Base-by-base conservation (phyloP, 2,113 vertebrate genomes). In the Hippoglossus stenolepis region DNA sequence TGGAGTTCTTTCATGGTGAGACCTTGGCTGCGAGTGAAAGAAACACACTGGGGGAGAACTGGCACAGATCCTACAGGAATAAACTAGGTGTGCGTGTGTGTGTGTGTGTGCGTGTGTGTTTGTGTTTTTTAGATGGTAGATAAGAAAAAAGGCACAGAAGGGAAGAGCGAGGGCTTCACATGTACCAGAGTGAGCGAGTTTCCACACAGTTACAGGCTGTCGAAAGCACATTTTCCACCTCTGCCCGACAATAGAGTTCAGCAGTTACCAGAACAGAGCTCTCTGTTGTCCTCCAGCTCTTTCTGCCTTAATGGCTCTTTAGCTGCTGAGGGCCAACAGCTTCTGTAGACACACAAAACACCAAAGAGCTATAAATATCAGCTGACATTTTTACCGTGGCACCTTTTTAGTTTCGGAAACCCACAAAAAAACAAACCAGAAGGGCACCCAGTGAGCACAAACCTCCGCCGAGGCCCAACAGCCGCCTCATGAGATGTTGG, bases 11-110 rank as follows among this genome's bases (percentile, higher is more conserved):
- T 89, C 67, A 87, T 82, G 49, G 61, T 24, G 2, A 47, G 49
- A 65, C 49, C 66, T 79, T 87, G 71, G 79, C 82, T 76, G 72
- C 4, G 12, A 84, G 75, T 87, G 80, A 91, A 89, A 89, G 76
- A 72, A 54, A 58, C 4, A 9, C 68, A 75, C 79, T 85, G 60
- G 69, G 45, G 82, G 58, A 77, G 26, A 82, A 79, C 75, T 87
- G 90, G 86, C 80, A 65, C 0, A 0, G 63, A 20, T 75, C 47
- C 70, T 31, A 35, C 64, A 74, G 63, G 79, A 75, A 71, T 64
- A 59, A 58, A 74, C 68, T 24, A 17, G 51, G 31, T 31, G 31
- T 31, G 31, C 28, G 6, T 53, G 49, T 73, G 67, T 53, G 53
- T 70, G 62, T 65, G 60, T 61, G 70, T 61, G 51, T 10, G 51